Percentiles rank a stretch among this genome's conserved stretches.
phyloP scores from a whole-genome alignment of 1,140 invertebrate genomes.

The Colletes gigas region DNA sequence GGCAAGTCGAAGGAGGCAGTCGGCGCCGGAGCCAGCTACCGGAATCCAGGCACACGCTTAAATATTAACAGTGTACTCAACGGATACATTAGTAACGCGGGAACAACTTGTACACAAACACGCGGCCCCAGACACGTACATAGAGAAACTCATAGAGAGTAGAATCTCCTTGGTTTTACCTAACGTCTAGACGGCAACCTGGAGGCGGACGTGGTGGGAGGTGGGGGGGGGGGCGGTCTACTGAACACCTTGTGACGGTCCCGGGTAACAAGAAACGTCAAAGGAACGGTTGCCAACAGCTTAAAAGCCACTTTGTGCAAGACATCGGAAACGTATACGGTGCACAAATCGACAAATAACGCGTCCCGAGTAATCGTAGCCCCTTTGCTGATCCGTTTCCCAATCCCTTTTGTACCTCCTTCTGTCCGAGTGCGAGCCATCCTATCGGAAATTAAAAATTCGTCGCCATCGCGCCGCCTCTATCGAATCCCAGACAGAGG shows the following conservation, averaged over 20 bases:
- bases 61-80: slow-evolving; percentile 72
- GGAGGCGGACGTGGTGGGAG: slow-evolving; percentile 19
- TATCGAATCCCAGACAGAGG: not conserved
- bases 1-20: slow-evolving; percentile 51
- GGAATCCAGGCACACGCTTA: slow-evolving; percentile 58
- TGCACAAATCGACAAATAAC: slow-evolving; percentile 37
- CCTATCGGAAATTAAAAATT: slow-evolving; percentile 26
- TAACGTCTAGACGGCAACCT: slow-evolving; percentile 43
- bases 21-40: slow-evolving; percentile 33
- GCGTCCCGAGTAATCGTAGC: not conserved
- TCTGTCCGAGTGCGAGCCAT: not conserved
- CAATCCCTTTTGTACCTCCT: not conserved
- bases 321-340: slow-evolving; percentile 32
- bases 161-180: slow-evolving; percentile 54
- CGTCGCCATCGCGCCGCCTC: not conserved
- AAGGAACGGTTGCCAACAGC: slow-evolving; percentile 45
- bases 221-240: slow-evolving; percentile 12
- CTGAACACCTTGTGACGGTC: slow-evolving; percentile 22
- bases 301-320: slow-evolving; percentile 43
- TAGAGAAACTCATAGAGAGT: too few relatives aligned
- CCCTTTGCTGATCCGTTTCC: not conserved
- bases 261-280: slow-evolving; percentile 44
- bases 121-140: not conserved
- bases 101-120: slow-evolving; percentile 61
- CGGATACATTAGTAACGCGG: slow-evolving; percentile 70